Conservation (phyloP, 2,113 vertebrate genomes). For the Isurus oxyrinchus region DNA sequence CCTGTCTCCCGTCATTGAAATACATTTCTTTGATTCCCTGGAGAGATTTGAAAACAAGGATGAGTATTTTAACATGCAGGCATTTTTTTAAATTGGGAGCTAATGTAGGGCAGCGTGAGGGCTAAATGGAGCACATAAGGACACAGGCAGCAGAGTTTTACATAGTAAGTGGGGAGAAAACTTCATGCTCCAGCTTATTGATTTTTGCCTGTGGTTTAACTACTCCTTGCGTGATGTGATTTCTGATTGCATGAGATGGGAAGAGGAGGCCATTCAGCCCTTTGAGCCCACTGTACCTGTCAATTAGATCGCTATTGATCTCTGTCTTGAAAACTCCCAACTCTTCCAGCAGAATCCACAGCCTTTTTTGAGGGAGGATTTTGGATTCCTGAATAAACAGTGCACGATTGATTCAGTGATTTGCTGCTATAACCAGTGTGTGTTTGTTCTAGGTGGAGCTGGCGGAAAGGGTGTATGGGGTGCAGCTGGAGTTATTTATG, state of each 20-base stretch:
- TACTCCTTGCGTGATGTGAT: background rate
- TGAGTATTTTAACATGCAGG: no score
- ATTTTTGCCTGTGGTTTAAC: background rate
- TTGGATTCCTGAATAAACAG: background rate
- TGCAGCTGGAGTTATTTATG: conserved; percentile 74
- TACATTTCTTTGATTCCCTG: no score
- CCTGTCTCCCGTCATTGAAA: no score
- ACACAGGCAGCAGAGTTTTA: no score
- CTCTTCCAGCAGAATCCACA: background rate
- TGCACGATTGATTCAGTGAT: background rate
- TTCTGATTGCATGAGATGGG: background rate
- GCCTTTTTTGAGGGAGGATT: background rate
- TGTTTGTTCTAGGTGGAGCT: conserved; percentile 59
- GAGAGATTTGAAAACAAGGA: no score
- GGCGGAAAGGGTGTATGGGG: conserved; percentile 84
- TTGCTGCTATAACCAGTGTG: accelerated
- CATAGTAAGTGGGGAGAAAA: background rate
- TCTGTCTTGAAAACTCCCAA: background rate
- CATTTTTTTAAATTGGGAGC: no score
- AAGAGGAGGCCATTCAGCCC: background rate
- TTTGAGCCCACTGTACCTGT: background rate
- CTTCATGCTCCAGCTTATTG: background rate
- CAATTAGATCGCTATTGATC: background rate
- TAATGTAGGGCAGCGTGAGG: no score
- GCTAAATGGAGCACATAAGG: no score